Conservation (phyloP, 2,888 invertebrate genomes). For the Syrphus vitripennis region DNA sequence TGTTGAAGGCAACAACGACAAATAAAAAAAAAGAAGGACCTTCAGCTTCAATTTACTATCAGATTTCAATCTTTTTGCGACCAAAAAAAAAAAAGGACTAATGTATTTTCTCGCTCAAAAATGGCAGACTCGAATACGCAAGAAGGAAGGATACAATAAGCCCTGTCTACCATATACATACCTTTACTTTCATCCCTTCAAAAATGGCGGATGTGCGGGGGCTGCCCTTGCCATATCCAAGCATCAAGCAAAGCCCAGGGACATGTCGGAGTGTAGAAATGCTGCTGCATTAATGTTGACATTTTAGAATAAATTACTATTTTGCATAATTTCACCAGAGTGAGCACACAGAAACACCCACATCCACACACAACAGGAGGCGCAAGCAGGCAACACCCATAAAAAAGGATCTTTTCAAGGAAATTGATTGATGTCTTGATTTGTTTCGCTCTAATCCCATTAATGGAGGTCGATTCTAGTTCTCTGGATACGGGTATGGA, state of each 20-base stretch:
- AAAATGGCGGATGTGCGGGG: background rate
- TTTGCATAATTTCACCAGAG: constrained; percentile 51
- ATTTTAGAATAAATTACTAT: constrained; percentile 67
- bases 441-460: constrained; percentile 68
- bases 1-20: constrained; percentile 7
- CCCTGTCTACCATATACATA: background rate
- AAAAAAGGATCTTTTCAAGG: constrained; percentile 33
- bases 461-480: constrained; percentile 56
- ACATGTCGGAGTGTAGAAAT: constrained; percentile 32
- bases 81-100: constrained; percentile 30
- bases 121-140: background rate
- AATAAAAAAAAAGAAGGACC: constrained; percentile 21
- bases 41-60: constrained; percentile 52
- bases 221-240: too few relatives aligned
- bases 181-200: constrained; percentile 1
- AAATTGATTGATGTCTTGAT: constrained; percentile 70
- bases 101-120: constrained; percentile 33
- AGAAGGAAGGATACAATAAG: constrained; percentile 6
- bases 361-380: background rate
- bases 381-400: background rate
- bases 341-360: background rate
- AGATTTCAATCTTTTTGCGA: constrained; percentile 40
- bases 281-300: constrained; percentile 64
- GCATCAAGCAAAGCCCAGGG: background rate
- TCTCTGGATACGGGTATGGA: background rate